Evolutionary conservation across 2,797 vertebrate genomes (phyloP).

Genomic region (Phalloptychus januarius): DNA sequence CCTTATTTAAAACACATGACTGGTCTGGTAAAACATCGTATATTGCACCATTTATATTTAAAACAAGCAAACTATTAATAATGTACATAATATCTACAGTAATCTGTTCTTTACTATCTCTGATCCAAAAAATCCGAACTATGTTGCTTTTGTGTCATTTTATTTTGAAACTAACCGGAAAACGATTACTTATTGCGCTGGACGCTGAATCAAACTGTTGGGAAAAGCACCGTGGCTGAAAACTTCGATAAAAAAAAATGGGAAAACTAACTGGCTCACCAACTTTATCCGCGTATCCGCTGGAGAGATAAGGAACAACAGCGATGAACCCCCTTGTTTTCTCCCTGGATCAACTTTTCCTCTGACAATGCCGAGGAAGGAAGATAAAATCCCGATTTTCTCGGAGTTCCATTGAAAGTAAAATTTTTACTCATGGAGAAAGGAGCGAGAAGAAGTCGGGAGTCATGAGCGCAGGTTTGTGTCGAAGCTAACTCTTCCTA

Average conservation of each 20-base stretch:
- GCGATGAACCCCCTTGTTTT: constrained; percentile 22
- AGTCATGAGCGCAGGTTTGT: constrained; percentile 89
- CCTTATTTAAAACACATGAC: rapidly evolving
- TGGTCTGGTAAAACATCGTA: neutral
- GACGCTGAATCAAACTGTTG: constrained; percentile 6
- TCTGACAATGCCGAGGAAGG: constrained; percentile 64
- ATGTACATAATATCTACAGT: neutral
- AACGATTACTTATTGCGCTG: rapidly evolving
- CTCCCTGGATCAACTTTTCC: constrained; percentile 1
- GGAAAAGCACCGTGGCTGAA: constrained; percentile 72
- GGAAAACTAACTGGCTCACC: constrained; percentile 60
- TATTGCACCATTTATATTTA: rapidly evolving
- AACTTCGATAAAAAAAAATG: constrained; percentile 68
- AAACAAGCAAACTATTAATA: neutral
- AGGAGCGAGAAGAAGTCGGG: constrained; percentile 70
- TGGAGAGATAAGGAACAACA: constrained; percentile 47
- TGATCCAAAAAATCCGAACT: rapidly evolving
- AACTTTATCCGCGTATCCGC: constrained; percentile 48
- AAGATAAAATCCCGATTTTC: constrained; percentile 57
- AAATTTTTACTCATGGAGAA: constrained; percentile 80
- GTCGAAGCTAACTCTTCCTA: constrained; percentile 54
- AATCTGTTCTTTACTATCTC: rapidly evolving
- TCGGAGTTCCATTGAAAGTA: constrained; percentile 76
- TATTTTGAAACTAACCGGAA: constrained; percentile 46
- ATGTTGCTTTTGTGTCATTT: neutral